Percentiles rank a stretch among this genome's conserved stretches.
phyloP scores from a whole-genome alignment of 2,113 vertebrate genomes.

The Chiloscyllium plagiosum region DNA sequence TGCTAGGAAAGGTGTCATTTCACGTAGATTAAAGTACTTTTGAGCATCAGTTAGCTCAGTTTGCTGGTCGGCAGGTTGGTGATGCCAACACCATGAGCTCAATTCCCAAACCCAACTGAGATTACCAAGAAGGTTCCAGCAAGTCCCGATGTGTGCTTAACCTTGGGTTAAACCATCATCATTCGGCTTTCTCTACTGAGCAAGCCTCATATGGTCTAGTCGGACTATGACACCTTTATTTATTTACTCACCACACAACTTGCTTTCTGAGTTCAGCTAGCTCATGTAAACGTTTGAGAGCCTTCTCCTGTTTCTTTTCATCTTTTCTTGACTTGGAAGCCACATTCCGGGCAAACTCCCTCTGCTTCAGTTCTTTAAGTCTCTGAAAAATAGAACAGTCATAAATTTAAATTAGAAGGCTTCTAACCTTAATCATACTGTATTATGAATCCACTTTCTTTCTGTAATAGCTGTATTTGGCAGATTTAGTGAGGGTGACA shows the following conservation, averaged over 20 bases:
- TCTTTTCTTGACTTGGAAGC: slow-evolving; percentile 78
- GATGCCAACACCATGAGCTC: too few relatives aligned
- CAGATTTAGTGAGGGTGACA: background rate
- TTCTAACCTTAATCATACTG: background rate
- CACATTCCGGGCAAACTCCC: slow-evolving; percentile 82
- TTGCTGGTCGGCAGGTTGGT: too few relatives aligned
- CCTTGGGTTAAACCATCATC: too few relatives aligned
- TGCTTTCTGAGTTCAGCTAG: slow-evolving; percentile 68
- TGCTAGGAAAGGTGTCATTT: background rate
- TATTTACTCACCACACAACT: slow-evolving; percentile 60
- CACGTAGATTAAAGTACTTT: background rate
- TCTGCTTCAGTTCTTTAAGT: slow-evolving; percentile 87
- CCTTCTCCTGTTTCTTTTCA: slow-evolving; percentile 74
- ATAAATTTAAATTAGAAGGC: background rate
- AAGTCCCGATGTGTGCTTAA: too few relatives aligned
- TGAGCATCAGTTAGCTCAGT: too few relatives aligned
- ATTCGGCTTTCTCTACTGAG: too few relatives aligned
- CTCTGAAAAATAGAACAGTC: slow-evolving; percentile 57
- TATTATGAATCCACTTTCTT: background rate
- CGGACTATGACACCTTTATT: background rate
- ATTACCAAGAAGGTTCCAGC: too few relatives aligned
- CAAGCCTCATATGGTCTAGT: too few relatives aligned
- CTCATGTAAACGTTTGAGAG: slow-evolving; percentile 70
- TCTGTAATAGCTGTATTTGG: background rate
- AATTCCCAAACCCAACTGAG: too few relatives aligned